phyloP scores from a whole-genome alignment of 2,797 vertebrate species.

The Limnodromus scolopaceus region DNA sequence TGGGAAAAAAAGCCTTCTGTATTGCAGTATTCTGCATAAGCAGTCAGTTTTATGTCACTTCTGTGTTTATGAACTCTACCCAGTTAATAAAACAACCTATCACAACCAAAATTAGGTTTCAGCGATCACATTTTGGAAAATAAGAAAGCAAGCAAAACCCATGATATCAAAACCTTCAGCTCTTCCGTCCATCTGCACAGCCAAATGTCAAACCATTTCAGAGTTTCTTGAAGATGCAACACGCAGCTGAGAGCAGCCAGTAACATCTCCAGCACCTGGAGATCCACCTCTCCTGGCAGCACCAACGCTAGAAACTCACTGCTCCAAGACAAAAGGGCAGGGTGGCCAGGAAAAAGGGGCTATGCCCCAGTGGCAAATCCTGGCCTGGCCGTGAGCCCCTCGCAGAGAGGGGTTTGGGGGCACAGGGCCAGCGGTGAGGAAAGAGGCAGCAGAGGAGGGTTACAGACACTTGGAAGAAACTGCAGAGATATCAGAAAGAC shows the following conservation, averaged over 20 bases:
- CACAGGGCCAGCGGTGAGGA: rapidly evolving
- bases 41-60: not conserved
- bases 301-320: not conserved
- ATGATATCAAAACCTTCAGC: not conserved
- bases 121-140: not conserved
- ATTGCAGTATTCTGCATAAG: not conserved
- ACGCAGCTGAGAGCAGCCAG: not conserved
- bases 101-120: not conserved
- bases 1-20: not conserved
- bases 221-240: not conserved
- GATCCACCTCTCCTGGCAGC: not conserved
- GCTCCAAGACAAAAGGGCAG: not conserved
- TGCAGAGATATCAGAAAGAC: not conserved
- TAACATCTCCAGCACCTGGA: rapidly evolving
- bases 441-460: not conserved
- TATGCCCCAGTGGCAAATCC: not conserved
- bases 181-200: not conserved
- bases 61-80: not conserved
- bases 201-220: not conserved
- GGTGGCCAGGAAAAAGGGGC: not conserved
- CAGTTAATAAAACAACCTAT: not conserved
- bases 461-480: not conserved
- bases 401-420: rapidly evolving
- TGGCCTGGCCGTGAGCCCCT: not conserved
- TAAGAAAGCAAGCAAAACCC: not conserved